These are phyloP conservation scores for Pilophorus perplexus DNA, from an alignment of 2,888 invertebrate genomes.

Conservation along the genomic window DNA sequence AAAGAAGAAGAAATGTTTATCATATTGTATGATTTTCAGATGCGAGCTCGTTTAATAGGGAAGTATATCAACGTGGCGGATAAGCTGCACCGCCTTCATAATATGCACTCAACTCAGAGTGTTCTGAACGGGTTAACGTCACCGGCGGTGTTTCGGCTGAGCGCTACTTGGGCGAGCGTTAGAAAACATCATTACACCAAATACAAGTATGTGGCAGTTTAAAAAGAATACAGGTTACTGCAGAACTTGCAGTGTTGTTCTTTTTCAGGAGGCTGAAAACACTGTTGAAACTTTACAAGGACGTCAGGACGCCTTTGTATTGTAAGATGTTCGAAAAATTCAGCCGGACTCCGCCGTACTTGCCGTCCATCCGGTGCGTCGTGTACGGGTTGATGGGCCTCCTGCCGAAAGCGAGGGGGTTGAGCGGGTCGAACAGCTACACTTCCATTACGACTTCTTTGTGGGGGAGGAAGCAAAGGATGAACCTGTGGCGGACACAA, in stretches of 20 bases:
- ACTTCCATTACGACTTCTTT: background rate
- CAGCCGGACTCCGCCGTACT: constrained; percentile 53
- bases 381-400: constrained; percentile 53
- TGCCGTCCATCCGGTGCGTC: constrained; percentile 57
- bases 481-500: constrained; percentile 4
- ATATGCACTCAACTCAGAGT: constrained; percentile 58
- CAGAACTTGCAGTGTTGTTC: background rate
- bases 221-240: too few relatives aligned
- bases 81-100: constrained; percentile 57
- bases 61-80: constrained; percentile 58
- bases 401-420: constrained; percentile 44
- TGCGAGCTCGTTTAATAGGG: constrained; percentile 57
- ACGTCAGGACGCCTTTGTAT: constrained; percentile 53
- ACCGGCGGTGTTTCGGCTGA: constrained; percentile 57
- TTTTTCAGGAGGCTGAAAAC: constrained; percentile 54
- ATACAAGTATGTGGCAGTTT: constrained; percentile 57
- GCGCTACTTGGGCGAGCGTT: constrained; percentile 56
- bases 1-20: too few relatives aligned
- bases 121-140: constrained; percentile 57
- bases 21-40: constrained; percentile 51
- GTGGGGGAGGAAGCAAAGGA: constrained; percentile 2
- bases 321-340: constrained; percentile 54
- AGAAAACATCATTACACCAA: constrained; percentile 57
- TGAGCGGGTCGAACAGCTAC: constrained; percentile 10
- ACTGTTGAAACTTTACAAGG: constrained; percentile 55